Evolutionary conservation across 2,797 vertebrate genomes (phyloP).

Genomic region (Hyperoplus lanceolatus): DNA sequence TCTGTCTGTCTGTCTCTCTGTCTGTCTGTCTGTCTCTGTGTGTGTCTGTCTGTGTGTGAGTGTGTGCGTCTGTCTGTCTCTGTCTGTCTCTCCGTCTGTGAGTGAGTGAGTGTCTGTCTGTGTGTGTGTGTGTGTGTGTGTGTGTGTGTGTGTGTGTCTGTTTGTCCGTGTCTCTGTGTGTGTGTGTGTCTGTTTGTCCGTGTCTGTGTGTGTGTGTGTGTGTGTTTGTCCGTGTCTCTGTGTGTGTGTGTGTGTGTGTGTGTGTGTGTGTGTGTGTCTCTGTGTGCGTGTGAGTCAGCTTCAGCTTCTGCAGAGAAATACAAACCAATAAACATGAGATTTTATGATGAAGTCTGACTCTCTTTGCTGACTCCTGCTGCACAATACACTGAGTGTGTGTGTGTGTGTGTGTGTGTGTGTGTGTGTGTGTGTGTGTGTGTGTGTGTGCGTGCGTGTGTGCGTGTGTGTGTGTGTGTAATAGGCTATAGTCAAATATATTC

Average conservation of each 20-base stretch:
- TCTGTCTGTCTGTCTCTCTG: constrained; percentile 6
- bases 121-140: constrained; percentile 18
- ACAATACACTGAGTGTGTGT: no score
- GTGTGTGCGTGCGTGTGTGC: no score
- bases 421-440: no score
- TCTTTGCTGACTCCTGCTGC: neutral
- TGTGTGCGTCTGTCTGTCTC: neutral
- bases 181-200: neutral
- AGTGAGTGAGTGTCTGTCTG: neutral
- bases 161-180: neutral
- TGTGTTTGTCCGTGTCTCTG: constrained; percentile 13
- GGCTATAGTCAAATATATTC: no score
- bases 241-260: neutral
- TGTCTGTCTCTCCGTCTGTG: neutral
- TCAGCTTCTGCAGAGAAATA: constrained; percentile 7
- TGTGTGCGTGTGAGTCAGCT: neutral
- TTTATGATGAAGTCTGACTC: constrained; percentile 36
- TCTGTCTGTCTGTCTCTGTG: neutral
- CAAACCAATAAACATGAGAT: constrained; percentile 54
- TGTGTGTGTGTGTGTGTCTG: neutral
- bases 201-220: neutral
- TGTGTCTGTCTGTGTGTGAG: neutral
- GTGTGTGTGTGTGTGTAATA: no score
- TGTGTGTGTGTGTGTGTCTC: constrained; percentile 2
- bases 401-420: no score